Percentiles rank a stretch among this genome's conserved stretches.
Evolutionary conservation across 2,797 vertebrate species (phyloP).

Genomic region (Clamator glandarius): DNA sequence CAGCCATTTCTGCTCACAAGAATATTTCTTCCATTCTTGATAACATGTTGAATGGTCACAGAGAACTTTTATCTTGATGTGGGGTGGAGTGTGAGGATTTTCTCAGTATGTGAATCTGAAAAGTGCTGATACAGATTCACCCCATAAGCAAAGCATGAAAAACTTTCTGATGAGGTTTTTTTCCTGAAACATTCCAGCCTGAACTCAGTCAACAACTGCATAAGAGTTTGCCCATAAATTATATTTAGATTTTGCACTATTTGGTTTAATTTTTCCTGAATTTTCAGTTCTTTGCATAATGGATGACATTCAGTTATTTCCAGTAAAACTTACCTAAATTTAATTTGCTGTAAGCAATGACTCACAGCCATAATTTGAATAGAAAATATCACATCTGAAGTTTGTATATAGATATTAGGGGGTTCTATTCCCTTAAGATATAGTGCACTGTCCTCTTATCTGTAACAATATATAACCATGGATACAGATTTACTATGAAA

Average conservation of each 20-base stretch:
- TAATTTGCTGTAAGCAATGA: slow-evolving; percentile 42
- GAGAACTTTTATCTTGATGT: background rate
- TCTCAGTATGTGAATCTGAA: background rate
- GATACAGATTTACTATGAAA: background rate
- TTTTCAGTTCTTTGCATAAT: slow-evolving; percentile 58
- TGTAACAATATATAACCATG: background rate
- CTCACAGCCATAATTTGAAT: background rate
- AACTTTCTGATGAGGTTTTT: background rate
- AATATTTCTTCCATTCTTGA: slow-evolving; percentile 8
- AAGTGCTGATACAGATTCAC: background rate
- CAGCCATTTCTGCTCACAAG: background rate
- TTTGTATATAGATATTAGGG: background rate
- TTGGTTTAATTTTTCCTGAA: slow-evolving; percentile 60
- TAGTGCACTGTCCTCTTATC: background rate
- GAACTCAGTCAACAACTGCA: background rate
- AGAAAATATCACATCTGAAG: background rate
- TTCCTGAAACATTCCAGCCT: background rate
- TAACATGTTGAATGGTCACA: background rate
- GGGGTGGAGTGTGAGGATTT: background rate
- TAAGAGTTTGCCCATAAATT: slow-evolving; percentile 3
- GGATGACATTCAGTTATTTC: slow-evolving; percentile 56
- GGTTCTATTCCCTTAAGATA: background rate
- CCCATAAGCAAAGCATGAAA: background rate
- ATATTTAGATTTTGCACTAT: slow-evolving; percentile 53
- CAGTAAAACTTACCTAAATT: slow-evolving; percentile 59